Evolutionary conservation across 1,140 invertebrate genomes (phyloP), one percentile per base, ranked within the genome.

Genomic region (Chelonus insularis): DNA sequence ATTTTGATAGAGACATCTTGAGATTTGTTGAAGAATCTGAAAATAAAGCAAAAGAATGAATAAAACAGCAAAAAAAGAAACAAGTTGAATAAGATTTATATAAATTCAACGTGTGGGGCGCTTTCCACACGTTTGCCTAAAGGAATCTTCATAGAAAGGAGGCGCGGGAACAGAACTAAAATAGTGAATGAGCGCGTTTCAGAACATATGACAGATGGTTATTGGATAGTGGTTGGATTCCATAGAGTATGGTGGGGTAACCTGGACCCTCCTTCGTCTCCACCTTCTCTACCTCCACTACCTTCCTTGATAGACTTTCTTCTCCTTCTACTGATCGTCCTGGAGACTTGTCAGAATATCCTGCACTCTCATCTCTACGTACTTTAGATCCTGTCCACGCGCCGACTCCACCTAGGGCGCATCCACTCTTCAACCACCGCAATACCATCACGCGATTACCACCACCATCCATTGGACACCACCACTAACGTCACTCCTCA

Each of bases 351-450:
- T 51, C 29, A 32, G 21, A 12, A 34, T 23, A 23, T 11, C 29
- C 18, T 32, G 4, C 6, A 34, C 5, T 9, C 25, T 32, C 4
- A 29, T 16, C 20, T 25, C 20, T 25, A 36, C 25, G n/a, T 18
- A 5, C 20, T 16, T 9, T 20, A 16, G 23, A 37, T 63, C 58
- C 58, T 68, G 68, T 69, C 68, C 67, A 69, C 70, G 72, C 72
- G 72, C 71, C 71, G 73, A 72, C 72, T 70, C 72, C 64, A 74
- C 66, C 58, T 60, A 70, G 65, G 65, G 69, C 71, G 68, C 67
- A 71, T 71, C 67, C 56, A 63, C 54, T 54, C 56, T 55, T 59
- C 23, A 45, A 64, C 57, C 57, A 48, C 57, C 63, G 51, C 59
- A 43, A 48, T 5, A 48, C 43, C 25, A 36, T 34, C 56, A 32